Base-by-base conservation (phyloP, 2,888 invertebrate genomes). In the Meghimatium bilineatum region DNA sequence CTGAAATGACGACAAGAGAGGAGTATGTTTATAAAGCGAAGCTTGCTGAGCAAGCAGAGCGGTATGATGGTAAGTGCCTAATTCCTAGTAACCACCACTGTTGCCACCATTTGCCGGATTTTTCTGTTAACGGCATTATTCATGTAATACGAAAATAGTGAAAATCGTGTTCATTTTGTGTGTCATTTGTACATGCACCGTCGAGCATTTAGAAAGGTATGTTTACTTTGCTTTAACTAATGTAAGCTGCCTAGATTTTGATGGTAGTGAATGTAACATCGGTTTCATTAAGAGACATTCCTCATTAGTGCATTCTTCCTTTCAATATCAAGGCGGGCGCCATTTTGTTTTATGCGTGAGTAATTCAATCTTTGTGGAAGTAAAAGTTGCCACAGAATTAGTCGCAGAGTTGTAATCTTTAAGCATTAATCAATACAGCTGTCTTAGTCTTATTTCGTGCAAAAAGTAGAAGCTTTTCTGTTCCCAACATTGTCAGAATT, bases 11-110 rank as follows among this genome's bases (percentile, higher is more conserved):
- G 95, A 98, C 98, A 95, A 96, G 98, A 95, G 98, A 99, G 96
- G 98, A 98, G 96, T 97, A 97, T 95, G 98, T 99, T 94, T 99
- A 99, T 95, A 97, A 97, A 95, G 99, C 99, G 94, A 99, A 99
- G 96, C 96, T 99, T 95, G 98, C 99, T 94, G 99, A 99, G 95
- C 99, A 99, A 95, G 99, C 99, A 91, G 99, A 99, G 95, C 96
- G 99, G 95, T 99, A 99, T 95, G 99, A 99, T 95, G 99, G 98
- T 98, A 95, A 96, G 97, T 96, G 32, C 36, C 26, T 52, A 10
- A 44, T 72, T 83, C 20, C 49, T 66, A 32, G 69, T 75, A 69
- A 69, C 75, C 56, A 67, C 79, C n/a, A 44, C 77, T 74, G 80
- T 80, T 66, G 32, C 74, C 32, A 77, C 66, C 72, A 69, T 69